These are phyloP conservation scores for Melieria picta DNA, from an alignment of 2,888 invertebrate genomes.

Conservation along the genomic window DNA sequence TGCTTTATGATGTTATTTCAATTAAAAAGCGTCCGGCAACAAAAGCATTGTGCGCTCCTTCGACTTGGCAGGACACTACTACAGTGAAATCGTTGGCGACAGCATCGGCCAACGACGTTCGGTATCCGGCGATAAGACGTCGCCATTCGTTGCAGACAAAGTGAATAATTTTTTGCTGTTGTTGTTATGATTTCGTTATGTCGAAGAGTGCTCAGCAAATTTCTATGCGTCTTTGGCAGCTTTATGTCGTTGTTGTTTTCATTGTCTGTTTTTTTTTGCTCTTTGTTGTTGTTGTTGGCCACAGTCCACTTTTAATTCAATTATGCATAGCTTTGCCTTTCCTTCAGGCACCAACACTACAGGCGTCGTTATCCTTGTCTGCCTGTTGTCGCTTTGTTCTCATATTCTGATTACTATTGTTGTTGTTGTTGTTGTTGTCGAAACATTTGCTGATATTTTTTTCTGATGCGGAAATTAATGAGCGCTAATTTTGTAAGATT, in stretches of 20 bases:
- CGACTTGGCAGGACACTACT: not conserved
- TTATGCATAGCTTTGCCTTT: conserved; percentile 43
- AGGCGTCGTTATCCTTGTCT: conserved; percentile 1
- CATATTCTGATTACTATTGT: conserved; percentile 4
- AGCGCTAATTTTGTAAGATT: conserved; percentile 60
- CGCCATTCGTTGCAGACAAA: no score
- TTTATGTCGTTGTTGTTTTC: conserved; percentile 22
- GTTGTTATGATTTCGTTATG: no score
- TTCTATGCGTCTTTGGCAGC: not conserved
- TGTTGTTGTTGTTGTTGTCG: not conserved
- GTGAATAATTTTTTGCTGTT: no score
- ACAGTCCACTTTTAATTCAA: conserved; percentile 56
- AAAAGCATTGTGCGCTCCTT: no score
- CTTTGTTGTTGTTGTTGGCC: conserved; percentile 1
- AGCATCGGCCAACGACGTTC: not conserved
- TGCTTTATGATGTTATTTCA: conserved; percentile 21
- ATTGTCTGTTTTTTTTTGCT: not conserved
- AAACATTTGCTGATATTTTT: no score
- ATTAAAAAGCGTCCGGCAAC: not conserved
- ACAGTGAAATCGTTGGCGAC: not conserved
- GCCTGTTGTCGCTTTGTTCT: not conserved
- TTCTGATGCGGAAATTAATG: conserved; percentile 52
- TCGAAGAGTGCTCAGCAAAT: no score
- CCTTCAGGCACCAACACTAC: not conserved
- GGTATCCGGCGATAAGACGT: no score